A percentile compares a stretch with the other conserved stretches of the same genome.
Evolutionary conservation across 2,797 vertebrate species (phyloP).

Genomic region (Eulemur albifrons): DNA sequence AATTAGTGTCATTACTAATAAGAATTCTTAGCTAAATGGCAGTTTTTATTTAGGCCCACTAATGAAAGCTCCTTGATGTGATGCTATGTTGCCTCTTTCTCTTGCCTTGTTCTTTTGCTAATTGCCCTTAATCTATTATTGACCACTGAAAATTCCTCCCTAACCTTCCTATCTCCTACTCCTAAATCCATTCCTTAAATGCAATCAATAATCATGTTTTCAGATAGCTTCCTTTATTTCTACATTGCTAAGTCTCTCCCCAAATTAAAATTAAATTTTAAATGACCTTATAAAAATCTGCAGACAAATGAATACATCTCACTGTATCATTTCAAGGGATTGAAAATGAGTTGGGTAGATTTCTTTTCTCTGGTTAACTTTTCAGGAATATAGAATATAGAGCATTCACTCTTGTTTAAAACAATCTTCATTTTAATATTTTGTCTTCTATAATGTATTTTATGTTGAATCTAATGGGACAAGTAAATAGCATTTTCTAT

Average conservation of each 20-base stretch:
- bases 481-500: neutral
- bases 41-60: slow-evolving; percentile 44
- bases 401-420: neutral
- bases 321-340: neutral
- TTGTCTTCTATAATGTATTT: neutral
- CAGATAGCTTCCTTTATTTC: neutral
- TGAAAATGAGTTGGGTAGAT: neutral
- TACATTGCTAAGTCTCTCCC: neutral
- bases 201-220: slow-evolving; percentile 27
- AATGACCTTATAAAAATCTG: neutral
- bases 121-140: slow-evolving; percentile 56
- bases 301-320: neutral
- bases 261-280: neutral
- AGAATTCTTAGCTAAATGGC: slow-evolving; percentile 40
- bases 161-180: neutral
- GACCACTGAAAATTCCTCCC: slow-evolving; percentile 28
- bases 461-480: neutral
- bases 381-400: neutral
- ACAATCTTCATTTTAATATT: neutral
- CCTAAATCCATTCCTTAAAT: slow-evolving; percentile 14
- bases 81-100: slow-evolving; percentile 15
- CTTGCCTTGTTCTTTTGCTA: neutral
- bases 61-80: slow-evolving; percentile 29
- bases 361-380: neutral
- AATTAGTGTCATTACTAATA: slow-evolving; percentile 49